phyloP scores from a whole-genome alignment of 2,113 vertebrate genomes.

The Gopherus evgoodei region DNA sequence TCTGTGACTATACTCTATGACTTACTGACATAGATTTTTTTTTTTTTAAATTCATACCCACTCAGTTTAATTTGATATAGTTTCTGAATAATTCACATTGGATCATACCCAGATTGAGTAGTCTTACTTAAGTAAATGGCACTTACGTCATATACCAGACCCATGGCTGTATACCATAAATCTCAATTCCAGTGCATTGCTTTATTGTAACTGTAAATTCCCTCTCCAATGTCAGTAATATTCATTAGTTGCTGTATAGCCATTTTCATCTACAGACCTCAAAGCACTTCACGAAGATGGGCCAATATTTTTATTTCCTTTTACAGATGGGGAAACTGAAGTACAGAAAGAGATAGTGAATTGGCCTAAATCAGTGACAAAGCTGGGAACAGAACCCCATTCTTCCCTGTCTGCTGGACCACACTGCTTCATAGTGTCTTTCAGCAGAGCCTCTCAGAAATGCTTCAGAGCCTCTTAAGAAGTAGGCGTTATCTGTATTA shows the following conservation, averaged over 20 bases:
- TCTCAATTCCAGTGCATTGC: neutral
- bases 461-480: neutral
- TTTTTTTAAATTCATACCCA: neutral
- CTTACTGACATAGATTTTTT: neutral
- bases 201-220: neutral
- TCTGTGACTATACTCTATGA: slow-evolving; percentile 49
- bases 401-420: neutral
- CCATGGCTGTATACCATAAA: neutral
- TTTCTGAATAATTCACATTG: slow-evolving; percentile 28
- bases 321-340: neutral
- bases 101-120: neutral
- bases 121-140: neutral
- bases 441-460: accelerated
- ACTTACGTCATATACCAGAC: neutral
- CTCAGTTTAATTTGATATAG: neutral
- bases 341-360: accelerated
- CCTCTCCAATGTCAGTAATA: accelerated
- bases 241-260: accelerated
- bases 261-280: neutral
- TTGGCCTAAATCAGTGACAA: neutral
- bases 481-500: neutral
- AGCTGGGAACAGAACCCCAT: neutral
- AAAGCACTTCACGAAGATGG: neutral
- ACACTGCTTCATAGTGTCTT: neutral
- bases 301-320: accelerated